Evolutionary conservation across 2,797 vertebrate species (phyloP).

Genomic region (Eleutherodactylus coqui): DNA sequence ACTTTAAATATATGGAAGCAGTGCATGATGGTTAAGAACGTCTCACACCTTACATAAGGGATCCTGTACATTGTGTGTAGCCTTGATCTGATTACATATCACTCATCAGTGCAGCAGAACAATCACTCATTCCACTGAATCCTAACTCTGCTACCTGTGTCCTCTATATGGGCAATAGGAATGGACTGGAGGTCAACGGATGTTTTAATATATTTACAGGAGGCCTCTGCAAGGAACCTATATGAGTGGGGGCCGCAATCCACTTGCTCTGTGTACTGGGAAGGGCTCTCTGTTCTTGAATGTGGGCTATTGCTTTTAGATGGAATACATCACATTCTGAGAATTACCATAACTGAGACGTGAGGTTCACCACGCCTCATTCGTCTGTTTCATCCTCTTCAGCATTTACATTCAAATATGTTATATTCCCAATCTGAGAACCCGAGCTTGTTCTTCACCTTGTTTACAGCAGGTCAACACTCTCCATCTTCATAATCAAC

Average conservation of each 20-base stretch:
- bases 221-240: not conserved
- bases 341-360: not conserved
- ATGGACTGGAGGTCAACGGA: not conserved
- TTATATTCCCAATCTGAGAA: too few relatives aligned
- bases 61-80: not conserved
- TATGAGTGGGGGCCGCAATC: not conserved
- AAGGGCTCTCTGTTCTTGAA: not conserved
- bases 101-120: not conserved
- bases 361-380: not conserved
- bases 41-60: not conserved
- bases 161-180: not conserved
- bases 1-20: too few relatives aligned
- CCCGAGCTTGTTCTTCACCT: too few relatives aligned
- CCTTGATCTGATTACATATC: not conserved
- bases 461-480: too few relatives aligned
- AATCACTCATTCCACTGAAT: not conserved
- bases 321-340: slow-evolving; percentile 15
- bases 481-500: too few relatives aligned
- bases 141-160: not conserved
- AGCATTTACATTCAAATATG: too few relatives aligned
- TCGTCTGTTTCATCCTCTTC: too few relatives aligned
- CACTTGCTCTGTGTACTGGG: not conserved
- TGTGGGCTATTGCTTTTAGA: not conserved
- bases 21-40: not conserved
- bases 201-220: not conserved